Conservation (phyloP, 2,888 invertebrate genomes). For the Adela reaumurella region DNA sequence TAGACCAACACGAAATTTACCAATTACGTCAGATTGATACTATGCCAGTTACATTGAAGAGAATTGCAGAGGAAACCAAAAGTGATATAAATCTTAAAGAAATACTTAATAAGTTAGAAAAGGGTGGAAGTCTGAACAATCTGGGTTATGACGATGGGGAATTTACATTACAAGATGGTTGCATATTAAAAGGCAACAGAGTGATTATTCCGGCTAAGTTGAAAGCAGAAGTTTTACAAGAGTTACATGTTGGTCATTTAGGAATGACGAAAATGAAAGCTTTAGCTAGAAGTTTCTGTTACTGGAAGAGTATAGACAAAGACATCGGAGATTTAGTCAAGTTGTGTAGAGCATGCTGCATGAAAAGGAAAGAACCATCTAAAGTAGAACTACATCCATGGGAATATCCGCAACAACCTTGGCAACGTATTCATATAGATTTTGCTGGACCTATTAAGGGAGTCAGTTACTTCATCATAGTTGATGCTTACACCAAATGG, state of each 20-base stretch:
- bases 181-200: conserved; percentile 9
- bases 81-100: conserved; percentile 5
- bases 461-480: neutral
- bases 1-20: conserved; percentile 8
- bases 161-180: conserved; percentile 11
- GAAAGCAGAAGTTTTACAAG: conserved; percentile 1
- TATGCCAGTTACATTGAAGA: conserved; percentile 2
- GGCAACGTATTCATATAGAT: conserved; percentile 18
- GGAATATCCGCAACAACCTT: conserved; percentile 5
- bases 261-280: conserved; percentile 17
- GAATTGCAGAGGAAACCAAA: conserved; percentile 6
- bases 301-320: conserved; percentile 13
- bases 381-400: conserved; percentile 9
- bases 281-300: conserved; percentile 8
- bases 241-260: conserved; percentile 11
- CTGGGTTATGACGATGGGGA: conserved; percentile 8
- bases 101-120: conserved; percentile 4
- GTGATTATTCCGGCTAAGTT: conserved; percentile 5
- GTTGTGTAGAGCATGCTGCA: conserved; percentile 3
- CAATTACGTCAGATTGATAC: conserved; percentile 8
- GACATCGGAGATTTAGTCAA: conserved; percentile 10
- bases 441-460: conserved; percentile 15
- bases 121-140: neutral
- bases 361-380: conserved; percentile 1
- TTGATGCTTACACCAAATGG: conserved; percentile 13